These are phyloP conservation scores for Lepus europaeus DNA, from an alignment of 2,113 vertebrate species.

Conservation along the genomic window DNA sequence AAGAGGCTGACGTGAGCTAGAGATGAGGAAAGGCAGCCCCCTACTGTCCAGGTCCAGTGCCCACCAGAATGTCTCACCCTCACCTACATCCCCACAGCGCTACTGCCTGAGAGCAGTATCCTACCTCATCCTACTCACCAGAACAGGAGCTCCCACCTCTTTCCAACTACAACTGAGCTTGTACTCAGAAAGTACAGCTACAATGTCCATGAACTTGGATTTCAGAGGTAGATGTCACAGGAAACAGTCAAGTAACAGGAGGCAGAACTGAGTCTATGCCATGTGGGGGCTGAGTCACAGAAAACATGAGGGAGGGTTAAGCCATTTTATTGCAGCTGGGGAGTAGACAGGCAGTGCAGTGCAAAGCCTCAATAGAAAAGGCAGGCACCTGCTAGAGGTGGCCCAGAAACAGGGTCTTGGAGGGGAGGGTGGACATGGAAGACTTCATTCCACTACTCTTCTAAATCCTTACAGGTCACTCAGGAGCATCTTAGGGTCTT, in stretches of 20 bases:
- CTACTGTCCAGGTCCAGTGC: not conserved
- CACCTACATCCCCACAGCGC: not conserved
- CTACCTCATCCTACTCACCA: not conserved
- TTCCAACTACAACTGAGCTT: conserved; percentile 17
- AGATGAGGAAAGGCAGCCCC: not conserved
- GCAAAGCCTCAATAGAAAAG: not conserved
- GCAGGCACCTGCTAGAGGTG: not conserved
- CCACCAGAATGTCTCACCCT: not conserved
- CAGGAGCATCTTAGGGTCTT: conserved; percentile 51
- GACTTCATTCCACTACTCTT: conserved; percentile 12
- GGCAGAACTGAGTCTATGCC: conserved; percentile 13
- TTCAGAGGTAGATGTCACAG: conserved; percentile 25
- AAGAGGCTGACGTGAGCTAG: not conserved
- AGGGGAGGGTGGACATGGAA: conserved; percentile 1
- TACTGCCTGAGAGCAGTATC: not conserved
- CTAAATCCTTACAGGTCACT: conserved; percentile 58
- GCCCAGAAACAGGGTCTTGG: not conserved
- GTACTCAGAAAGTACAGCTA: not conserved
- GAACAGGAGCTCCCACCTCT: not conserved
- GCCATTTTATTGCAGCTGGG: conserved; percentile 67
- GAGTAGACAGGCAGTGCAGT: conserved; percentile 27
- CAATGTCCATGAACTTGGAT: conserved; percentile 21
- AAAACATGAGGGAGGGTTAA: conserved; percentile 50
- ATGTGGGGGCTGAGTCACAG: conserved; percentile 38
- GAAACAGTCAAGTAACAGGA: conserved; percentile 37